Conservation (phyloP, 2,797 vertebrate species). For the Ibycter americanus region DNA sequence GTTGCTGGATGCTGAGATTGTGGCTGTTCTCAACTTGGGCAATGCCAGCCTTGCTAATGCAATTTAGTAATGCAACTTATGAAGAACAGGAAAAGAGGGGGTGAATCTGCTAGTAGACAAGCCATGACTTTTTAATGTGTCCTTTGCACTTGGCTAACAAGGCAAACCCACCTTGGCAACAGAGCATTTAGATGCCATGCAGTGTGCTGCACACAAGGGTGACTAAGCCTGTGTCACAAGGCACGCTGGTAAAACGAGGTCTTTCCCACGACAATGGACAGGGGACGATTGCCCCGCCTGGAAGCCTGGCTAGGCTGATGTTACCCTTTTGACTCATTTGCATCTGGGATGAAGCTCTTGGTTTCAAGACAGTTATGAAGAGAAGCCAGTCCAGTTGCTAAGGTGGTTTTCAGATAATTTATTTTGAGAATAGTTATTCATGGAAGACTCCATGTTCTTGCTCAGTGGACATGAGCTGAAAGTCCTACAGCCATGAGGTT, state of each 20-base stretch:
- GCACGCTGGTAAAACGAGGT: not conserved
- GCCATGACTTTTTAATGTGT: not conserved
- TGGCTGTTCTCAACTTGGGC: not conserved
- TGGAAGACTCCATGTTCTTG: not conserved
- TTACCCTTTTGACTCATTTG: not conserved
- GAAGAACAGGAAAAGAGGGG: not conserved
- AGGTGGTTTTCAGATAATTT: not conserved
- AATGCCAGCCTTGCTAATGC: not conserved
- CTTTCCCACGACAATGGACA: fast-evolving
- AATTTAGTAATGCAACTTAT: not conserved
- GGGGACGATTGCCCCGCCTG: not conserved
- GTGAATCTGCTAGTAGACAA: not conserved
- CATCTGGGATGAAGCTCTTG: not conserved
- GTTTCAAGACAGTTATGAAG: not conserved
- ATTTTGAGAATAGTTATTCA: not conserved
- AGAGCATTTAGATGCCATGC: not conserved
- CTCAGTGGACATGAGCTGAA: not conserved
- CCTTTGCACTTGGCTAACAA: not conserved
- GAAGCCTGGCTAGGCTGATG: not conserved
- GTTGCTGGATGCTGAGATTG: not conserved
- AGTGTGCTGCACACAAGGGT: not conserved
- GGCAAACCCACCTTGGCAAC: not conserved
- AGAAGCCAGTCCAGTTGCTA: not conserved
- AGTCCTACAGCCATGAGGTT: not conserved
- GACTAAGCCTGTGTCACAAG: not conserved